Evolutionary conservation across 2,888 invertebrate genomes (phyloP).

Genomic region (Polymixis lichenea): DNA sequence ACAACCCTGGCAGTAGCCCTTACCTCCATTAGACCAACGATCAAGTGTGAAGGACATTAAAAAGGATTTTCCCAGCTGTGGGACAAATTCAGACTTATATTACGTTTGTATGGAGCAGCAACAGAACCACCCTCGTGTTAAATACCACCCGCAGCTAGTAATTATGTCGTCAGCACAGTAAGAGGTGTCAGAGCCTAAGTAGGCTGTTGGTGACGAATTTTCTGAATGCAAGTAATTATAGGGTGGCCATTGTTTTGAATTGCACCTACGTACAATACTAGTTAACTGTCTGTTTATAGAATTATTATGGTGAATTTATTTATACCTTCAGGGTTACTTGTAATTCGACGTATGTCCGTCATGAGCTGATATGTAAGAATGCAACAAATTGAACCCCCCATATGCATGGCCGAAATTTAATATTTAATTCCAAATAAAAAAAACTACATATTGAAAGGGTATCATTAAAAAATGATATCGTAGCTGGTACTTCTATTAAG

Average conservation of each 20-base stretch:
- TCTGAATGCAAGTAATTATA: slow-evolving; percentile 46
- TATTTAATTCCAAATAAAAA: no score
- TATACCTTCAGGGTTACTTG: no score
- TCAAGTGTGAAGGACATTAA: neutral
- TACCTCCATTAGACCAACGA: no score
- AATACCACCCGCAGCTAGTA: slow-evolving; percentile 26
- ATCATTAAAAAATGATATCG: no score
- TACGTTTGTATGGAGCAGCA: slow-evolving; percentile 31
- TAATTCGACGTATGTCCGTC: no score
- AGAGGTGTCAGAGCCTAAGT: slow-evolving; percentile 46
- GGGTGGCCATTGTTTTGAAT: neutral
- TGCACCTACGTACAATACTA: slow-evolving; percentile 3
- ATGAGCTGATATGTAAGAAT: no score
- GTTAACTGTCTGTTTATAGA: neutral
- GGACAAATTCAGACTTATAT: neutral
- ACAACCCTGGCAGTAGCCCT: no score
- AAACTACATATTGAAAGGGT: no score
- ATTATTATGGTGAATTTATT: neutral
- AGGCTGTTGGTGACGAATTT: slow-evolving; percentile 17
- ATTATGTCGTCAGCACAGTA: slow-evolving; percentile 42
- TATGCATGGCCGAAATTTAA: no score
- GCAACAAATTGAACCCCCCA: no score
- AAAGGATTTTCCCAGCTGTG: neutral
- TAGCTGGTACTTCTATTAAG: no score
- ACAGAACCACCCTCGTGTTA: neutral